Percentiles rank a stretch among this genome's conserved stretches.
These are phyloP conservation scores for Glaucidium brasilianum DNA, from an alignment of 2,113 vertebrate species.

Conservation along the genomic window DNA sequence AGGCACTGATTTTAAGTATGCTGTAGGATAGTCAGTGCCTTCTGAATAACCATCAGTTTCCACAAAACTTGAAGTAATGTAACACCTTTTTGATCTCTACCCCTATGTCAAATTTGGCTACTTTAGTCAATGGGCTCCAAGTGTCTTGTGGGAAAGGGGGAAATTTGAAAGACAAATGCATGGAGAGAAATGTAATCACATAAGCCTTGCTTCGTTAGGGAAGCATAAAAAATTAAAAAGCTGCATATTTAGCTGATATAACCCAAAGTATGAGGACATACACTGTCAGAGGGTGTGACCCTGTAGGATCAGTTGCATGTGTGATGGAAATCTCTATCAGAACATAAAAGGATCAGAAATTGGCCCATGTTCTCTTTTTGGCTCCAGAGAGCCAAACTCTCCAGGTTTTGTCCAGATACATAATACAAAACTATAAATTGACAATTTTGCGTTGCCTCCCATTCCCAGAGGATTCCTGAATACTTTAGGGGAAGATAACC, in stretches of 20 bases:
- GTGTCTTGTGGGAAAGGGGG: not conserved
- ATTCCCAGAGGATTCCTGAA: not conserved
- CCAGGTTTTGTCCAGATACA: not conserved
- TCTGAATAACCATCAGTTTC: not conserved
- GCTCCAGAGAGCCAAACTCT: not conserved
- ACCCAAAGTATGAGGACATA: not conserved
- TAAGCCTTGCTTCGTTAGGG: not conserved
- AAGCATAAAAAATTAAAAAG: not conserved
- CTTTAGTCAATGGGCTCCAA: accelerated
- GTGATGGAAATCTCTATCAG: not conserved
- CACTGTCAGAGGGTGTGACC: not conserved
- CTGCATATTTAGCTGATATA: not conserved
- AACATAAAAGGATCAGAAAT: not conserved
- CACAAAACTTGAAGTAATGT: not conserved
- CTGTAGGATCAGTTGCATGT: not conserved
- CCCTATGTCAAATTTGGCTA: not conserved
- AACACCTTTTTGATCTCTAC: not conserved
- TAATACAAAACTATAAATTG: not conserved
- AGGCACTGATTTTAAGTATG: not conserved
- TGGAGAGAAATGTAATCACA: not conserved
- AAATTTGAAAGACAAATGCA: not conserved
- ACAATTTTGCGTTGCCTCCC: not conserved
- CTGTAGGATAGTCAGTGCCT: not conserved
- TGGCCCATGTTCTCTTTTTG: not conserved
- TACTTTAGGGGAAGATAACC: not conserved